Conservation (phyloP, 2,888 invertebrate genomes). For the Sesamia inferens region DNA sequence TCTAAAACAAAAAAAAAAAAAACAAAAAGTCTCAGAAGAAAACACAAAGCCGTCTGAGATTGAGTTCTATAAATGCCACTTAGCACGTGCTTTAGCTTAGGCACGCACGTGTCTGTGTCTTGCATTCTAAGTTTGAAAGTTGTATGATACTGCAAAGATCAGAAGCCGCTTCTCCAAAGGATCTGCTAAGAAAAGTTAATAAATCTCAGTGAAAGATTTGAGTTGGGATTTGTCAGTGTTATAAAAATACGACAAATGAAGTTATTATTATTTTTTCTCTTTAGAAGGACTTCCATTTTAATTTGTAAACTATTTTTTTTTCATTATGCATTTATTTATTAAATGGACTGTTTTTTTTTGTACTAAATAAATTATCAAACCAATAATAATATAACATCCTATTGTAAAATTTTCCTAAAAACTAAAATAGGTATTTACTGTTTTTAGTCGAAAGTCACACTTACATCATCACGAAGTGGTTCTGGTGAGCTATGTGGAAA, state of each 20-base stretch:
- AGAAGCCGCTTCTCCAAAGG: background rate
- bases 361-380: no score
- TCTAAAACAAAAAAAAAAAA: background rate
- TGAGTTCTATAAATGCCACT: background rate
- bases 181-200: background rate
- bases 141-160: background rate
- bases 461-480: no score
- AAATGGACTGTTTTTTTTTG: no score
- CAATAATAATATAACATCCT: no score
- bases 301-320: background rate
- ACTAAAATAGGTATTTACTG: no score
- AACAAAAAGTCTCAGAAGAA: background rate
- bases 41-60: background rate
- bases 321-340: no score
- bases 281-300: background rate
- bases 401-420: no score
- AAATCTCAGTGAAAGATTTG: no score
- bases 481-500: no score
- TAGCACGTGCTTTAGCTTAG: background rate
- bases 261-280: background rate
- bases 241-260: no score
- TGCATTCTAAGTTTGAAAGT: background rate
- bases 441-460: no score
- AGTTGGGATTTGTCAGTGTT: no score
- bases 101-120: background rate